These are phyloP conservation scores for Drosophila asahinai DNA, from an alignment of 1,140 invertebrate genomes.

Conservation along the genomic window DNA sequence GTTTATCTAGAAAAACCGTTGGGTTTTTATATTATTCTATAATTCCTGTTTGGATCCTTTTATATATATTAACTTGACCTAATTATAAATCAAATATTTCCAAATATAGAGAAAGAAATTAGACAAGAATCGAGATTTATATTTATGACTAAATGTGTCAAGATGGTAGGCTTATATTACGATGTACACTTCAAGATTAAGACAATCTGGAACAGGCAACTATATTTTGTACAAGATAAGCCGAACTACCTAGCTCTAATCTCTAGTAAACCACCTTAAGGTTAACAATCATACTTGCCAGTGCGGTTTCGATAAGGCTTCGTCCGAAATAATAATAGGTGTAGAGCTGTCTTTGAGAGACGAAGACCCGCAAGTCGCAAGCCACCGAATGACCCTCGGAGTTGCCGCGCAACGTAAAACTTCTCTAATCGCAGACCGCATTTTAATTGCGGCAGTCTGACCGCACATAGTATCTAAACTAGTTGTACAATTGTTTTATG, in stretches of 20 bases:
- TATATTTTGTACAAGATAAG: slow-evolving; percentile 10
- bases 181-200: slow-evolving; percentile 6
- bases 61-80: neutral
- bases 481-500: slow-evolving; percentile 54
- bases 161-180: neutral
- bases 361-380: slow-evolving; percentile 31
- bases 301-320: slow-evolving; percentile 29
- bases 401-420: slow-evolving; percentile 41
- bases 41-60: too few species aligned
- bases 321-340: slow-evolving; percentile 1
- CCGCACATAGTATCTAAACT: slow-evolving; percentile 33
- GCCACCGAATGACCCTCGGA: slow-evolving; percentile 45
- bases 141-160: neutral
- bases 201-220: neutral
- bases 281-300: slow-evolving; percentile 31
- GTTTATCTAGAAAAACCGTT: neutral
- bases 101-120: too few species aligned
- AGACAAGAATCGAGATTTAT: neutral
- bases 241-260: neutral
- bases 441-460: slow-evolving; percentile 60
- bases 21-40: neutral
- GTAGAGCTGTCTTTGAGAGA: slow-evolving; percentile 23
- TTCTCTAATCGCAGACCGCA: slow-evolving; percentile 64
- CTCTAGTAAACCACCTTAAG: slow-evolving; percentile 8
- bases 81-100: neutral